Evolutionary conservation across 2,888 invertebrate species (phyloP).

Genomic region (Rhagium mordax): DNA sequence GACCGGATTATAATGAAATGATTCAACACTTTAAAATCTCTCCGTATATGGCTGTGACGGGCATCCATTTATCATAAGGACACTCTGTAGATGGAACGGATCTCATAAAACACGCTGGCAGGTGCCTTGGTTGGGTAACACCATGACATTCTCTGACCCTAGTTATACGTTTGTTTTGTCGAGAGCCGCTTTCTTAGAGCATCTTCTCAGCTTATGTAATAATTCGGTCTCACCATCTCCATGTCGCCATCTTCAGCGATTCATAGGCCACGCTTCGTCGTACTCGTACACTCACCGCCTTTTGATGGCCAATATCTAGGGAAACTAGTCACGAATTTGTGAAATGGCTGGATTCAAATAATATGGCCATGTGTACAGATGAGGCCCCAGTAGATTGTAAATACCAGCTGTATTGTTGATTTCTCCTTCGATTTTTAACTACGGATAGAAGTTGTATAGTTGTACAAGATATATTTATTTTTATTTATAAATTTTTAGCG

Average conservation of each 20-base stretch:
- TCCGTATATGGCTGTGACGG: not conserved
- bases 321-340: conserved; percentile 30
- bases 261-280: conserved; percentile 27
- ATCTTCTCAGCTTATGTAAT: conserved; percentile 29
- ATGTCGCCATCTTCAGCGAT: conserved; percentile 20
- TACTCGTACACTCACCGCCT: conserved; percentile 23
- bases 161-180: conserved; percentile 30
- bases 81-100: not conserved
- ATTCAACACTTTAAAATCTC: not conserved
- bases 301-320: conserved; percentile 18
- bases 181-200: conserved; percentile 27
- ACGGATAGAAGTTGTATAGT: not conserved
- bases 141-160: conserved; percentile 35
- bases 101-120: conserved; percentile 22
- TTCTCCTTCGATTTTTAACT: not conserved
- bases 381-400: not conserved
- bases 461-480: not conserved
- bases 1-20: not conserved
- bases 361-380: not conserved
- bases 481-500: too few species aligned
- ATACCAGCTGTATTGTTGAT: not conserved
- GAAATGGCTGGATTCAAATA: conserved; percentile 23
- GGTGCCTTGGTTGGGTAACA: conserved; percentile 32
- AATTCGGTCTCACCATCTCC: conserved; percentile 14
- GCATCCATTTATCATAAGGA: not conserved